Conservation (phyloP, 2,113 vertebrate species). For the Labeo rohita region DNA sequence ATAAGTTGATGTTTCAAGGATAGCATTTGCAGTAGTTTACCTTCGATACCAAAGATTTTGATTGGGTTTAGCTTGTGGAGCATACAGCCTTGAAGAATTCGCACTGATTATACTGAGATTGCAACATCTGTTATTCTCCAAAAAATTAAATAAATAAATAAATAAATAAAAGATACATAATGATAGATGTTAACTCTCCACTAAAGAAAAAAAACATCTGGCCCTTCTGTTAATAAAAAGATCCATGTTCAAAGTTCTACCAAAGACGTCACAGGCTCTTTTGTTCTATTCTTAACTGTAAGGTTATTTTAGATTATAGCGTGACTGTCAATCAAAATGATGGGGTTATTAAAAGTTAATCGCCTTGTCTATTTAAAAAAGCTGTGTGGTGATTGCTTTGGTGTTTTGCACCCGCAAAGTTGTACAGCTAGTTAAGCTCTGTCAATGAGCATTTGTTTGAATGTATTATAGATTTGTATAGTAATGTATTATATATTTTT, state of each 20-base stretch:
- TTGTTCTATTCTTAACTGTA: not conserved
- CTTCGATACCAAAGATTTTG: not conserved
- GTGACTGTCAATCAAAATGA: constrained; percentile 37
- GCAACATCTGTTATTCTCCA: not conserved
- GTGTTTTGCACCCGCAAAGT: constrained; percentile 55
- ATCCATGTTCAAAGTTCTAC: not conserved
- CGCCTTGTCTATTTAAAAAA: not conserved
- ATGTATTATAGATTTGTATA: not conserved
- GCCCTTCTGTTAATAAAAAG: not conserved
- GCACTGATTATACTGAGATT: not conserved
- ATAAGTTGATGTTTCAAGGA: not conserved
- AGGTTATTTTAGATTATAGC: constrained; percentile 15
- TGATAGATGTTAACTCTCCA: not conserved
- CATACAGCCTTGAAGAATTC: not conserved
- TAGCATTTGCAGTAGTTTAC: not conserved
- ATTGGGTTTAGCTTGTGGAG: not conserved
- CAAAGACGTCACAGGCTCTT: not conserved
- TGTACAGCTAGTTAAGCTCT: not conserved
- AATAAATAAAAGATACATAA: not conserved
- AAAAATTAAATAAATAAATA: not conserved
- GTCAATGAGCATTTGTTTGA: not conserved
- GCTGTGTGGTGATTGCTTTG: constrained; percentile 22
- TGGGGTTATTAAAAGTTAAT: constrained; percentile 41
- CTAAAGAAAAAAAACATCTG: not conserved
- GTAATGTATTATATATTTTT: not conserved